These are phyloP conservation scores for Bettongia penicillata DNA, from an alignment of 2,113 vertebrate species.

Conservation along the genomic window DNA sequence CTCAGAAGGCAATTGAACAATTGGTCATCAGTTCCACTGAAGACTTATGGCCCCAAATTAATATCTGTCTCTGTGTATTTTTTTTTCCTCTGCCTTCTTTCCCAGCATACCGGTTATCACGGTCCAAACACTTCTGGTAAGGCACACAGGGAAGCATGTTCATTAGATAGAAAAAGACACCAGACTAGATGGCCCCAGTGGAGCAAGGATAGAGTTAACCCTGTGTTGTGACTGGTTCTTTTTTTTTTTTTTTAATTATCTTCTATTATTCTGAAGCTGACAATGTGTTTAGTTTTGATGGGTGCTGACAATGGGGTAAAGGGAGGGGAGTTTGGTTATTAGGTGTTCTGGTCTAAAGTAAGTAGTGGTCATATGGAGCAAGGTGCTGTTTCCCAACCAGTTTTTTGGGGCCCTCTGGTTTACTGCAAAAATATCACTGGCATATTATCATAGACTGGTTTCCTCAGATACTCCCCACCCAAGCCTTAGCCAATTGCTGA, in stretches of 20 bases:
- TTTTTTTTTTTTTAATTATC: too few species aligned
- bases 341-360: neutral
- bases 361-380: neutral
- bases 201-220: neutral
- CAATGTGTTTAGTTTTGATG: neutral
- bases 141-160: conserved; percentile 27
- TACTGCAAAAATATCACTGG: neutral
- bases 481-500: conserved; percentile 8
- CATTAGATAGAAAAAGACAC: conserved; percentile 30
- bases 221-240: neutral
- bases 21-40: conserved; percentile 33
- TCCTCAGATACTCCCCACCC: neutral
- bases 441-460: neutral
- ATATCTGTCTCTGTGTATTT: conserved; percentile 30
- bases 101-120: neutral
- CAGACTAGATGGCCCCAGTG: conserved; percentile 10
- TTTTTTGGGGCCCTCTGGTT: neutral
- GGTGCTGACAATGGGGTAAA: neutral
- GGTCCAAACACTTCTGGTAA: conserved; percentile 44
- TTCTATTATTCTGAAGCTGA: neutral
- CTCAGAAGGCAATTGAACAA: conserved; percentile 21
- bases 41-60: conserved; percentile 41
- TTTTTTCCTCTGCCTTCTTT: conserved; percentile 55
- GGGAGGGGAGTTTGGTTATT: neutral
- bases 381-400: neutral